Conservation (phyloP, 2,888 invertebrate genomes). For the Griposia aprilina region DNA sequence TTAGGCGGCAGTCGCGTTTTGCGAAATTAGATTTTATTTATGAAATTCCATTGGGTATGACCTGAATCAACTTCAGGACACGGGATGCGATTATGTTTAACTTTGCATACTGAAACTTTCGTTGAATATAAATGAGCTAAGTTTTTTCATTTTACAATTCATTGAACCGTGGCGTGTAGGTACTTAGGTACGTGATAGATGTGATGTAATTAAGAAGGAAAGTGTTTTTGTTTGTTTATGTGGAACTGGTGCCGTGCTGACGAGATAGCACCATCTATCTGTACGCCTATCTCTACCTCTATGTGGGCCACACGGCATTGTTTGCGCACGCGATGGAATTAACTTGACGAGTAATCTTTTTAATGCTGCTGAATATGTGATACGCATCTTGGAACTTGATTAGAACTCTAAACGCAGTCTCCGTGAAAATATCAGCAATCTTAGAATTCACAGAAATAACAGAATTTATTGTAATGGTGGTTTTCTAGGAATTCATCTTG, state of each 20-base stretch:
- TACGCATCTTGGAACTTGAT: slow-evolving; percentile 59
- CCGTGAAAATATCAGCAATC: slow-evolving; percentile 13
- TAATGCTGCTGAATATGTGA: slow-evolving; percentile 65
- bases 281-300: slow-evolving; percentile 72
- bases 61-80: slow-evolving; percentile 72
- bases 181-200: slow-evolving; percentile 67
- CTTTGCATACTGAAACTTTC: slow-evolving; percentile 52
- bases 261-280: slow-evolving; percentile 73
- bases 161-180: slow-evolving; percentile 64
- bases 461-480: not conserved
- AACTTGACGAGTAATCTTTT: slow-evolving; percentile 70
- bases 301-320: slow-evolving; percentile 76
- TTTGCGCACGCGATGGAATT: slow-evolving; percentile 76
- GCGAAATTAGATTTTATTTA: slow-evolving; percentile 82
- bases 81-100: slow-evolving; percentile 60
- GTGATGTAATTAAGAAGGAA: slow-evolving; percentile 73
- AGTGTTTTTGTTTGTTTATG: slow-evolving; percentile 75
- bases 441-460: slow-evolving; percentile 1
- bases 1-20: slow-evolving; percentile 76
- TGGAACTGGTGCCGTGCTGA: slow-evolving; percentile 65
- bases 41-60: slow-evolving; percentile 75
- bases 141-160: slow-evolving; percentile 64
- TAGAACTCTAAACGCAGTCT: slow-evolving; percentile 36
- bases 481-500: slow-evolving; percentile 2
- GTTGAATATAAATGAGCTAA: slow-evolving; percentile 56